A percentile compares a stretch with the other conserved stretches of the same genome.
phyloP scores from a whole-genome alignment of 2,797 vertebrate genomes.

The Natrix natrix region DNA sequence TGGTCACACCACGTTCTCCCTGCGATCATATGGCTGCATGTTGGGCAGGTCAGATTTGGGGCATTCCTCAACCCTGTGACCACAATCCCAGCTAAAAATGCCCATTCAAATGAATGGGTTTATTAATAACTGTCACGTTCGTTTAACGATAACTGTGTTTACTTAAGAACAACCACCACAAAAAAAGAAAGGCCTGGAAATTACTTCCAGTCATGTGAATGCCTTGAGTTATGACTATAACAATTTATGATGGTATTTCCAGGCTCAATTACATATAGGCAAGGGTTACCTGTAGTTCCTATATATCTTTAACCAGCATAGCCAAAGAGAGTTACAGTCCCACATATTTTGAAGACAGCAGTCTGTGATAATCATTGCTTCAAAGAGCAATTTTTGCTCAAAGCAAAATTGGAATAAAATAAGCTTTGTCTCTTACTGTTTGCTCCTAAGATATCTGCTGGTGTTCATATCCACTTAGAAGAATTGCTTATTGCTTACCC shows the following conservation, averaged over 20 bases:
- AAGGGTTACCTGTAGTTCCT: not conserved
- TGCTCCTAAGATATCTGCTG: not conserved
- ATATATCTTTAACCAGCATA: not conserved
- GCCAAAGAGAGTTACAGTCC: not conserved
- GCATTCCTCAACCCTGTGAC: not conserved
- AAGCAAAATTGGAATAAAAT: not conserved
- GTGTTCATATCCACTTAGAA: not conserved
- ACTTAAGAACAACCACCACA: not conserved
- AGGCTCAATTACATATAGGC: not conserved
- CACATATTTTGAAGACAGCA: not conserved
- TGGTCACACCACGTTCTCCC: not conserved
- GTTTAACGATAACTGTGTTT: not conserved
- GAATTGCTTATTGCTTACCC: not conserved
- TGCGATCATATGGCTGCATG: not conserved
- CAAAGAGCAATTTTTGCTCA: not conserved
- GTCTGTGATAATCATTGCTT: not conserved
- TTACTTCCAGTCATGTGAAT: not conserved
- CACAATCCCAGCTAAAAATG: not conserved
- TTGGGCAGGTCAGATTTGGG: not conserved
- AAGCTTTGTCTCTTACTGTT: not conserved
- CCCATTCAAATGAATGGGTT: not conserved
- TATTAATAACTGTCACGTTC: not conserved
- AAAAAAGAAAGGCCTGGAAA: not conserved
- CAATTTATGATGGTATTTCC: not conserved
- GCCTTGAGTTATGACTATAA: not conserved